Evolutionary conservation across 2,113 vertebrate genomes (phyloP).

Genomic region (Sinocyclocheilus rhinocerous): DNA sequence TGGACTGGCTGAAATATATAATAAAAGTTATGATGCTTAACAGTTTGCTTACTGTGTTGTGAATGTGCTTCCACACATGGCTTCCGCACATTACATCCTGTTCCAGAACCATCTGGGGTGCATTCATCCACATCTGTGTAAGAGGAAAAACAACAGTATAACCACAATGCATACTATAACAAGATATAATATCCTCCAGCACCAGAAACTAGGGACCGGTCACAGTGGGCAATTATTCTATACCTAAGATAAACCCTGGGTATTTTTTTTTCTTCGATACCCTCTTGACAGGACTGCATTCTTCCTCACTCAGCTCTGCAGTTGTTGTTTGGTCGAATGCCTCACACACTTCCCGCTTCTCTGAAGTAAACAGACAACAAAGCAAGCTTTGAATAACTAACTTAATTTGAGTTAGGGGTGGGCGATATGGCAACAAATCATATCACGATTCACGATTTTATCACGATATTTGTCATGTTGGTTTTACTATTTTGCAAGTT

Average conservation of each 20-base stretch:
- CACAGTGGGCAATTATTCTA: background rate
- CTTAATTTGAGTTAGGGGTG: no score
- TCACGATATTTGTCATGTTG: no score
- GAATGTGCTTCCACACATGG: no score
- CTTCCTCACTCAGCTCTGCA: no score
- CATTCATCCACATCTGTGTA: background rate
- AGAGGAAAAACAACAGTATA: background rate
- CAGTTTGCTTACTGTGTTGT: no score
- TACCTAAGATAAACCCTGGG: slow-evolving; percentile 12
- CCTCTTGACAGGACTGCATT: no score
- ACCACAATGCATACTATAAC: background rate
- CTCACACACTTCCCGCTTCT: background rate
- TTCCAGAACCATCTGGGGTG: no score
- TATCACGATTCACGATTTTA: no score
- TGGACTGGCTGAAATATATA: background rate
- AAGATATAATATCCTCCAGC: background rate
- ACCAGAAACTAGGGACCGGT: background rate
- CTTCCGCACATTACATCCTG: no score
- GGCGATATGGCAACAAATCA: no score
- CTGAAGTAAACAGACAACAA: background rate
- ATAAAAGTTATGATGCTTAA: no score
- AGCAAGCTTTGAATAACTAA: slow-evolving; percentile 5
- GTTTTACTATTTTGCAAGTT: no score
- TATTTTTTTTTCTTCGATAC: background rate
- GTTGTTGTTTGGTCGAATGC: background rate